Percentiles rank a stretch among this genome's conserved stretches.
phyloP scores from a whole-genome alignment of 1,140 invertebrate species.

The Bombus confusus region DNA sequence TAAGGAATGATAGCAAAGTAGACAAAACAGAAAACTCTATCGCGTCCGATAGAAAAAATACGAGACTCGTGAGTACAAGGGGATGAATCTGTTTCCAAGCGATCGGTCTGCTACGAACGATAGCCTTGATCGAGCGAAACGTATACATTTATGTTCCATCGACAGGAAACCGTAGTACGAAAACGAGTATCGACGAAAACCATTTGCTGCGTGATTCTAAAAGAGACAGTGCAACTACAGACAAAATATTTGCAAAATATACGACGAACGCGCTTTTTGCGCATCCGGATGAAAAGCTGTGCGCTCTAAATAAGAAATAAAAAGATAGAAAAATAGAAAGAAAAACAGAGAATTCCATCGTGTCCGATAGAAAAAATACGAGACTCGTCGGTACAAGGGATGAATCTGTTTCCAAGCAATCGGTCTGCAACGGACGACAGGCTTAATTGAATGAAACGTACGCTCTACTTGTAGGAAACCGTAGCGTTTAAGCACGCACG shows the following conservation, averaged over 20 bases:
- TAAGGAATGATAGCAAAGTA: no score
- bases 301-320: no score
- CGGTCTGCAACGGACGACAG: slow-evolving; percentile 19
- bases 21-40: neutral
- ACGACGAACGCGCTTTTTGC: no score
- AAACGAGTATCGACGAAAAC: no score
- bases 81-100: neutral
- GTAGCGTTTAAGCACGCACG: slow-evolving; percentile 47
- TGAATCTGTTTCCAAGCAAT: neutral
- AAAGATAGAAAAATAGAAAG: no score
- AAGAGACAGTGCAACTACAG: no score
- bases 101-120: neutral
- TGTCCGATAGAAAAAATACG: neutral
- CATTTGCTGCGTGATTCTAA: no score
- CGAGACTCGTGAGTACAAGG: no score
- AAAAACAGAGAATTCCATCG: no score
- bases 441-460: slow-evolving; percentile 49
- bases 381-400: neutral
- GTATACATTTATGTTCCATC: slow-evolving; percentile 7
- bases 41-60: neutral
- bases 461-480: slow-evolving; percentile 45
- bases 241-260: no score
- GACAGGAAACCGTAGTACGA: slow-evolving; percentile 21
- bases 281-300: no score
- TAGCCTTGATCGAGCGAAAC: slow-evolving; percentile 46